These are phyloP conservation scores for Drosophila simulans DNA, from an alignment of 1,140 invertebrate species.

Conservation along the genomic window DNA sequence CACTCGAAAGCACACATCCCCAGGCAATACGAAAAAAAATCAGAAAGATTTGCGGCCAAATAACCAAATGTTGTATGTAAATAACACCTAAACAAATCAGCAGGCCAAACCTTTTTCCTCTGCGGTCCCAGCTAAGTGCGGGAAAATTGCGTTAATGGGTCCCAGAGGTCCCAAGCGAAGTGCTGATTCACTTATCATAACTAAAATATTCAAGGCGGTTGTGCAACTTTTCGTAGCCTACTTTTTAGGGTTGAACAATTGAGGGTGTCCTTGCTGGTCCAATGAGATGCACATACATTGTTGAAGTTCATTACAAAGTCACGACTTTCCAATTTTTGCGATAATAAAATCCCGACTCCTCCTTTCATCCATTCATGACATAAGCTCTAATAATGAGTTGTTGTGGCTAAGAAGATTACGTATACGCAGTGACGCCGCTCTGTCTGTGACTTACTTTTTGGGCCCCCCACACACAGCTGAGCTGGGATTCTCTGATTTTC, in stretches of 20 bases:
- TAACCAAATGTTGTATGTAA: constrained; percentile 43
- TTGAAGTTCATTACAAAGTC: constrained; percentile 51
- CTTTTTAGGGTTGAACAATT: constrained; percentile 10
- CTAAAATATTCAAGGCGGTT: constrained; percentile 36
- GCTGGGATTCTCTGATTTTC: background rate
- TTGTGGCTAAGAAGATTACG: constrained; percentile 43
- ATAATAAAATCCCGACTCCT: constrained; percentile 4
- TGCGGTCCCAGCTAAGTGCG: constrained; percentile 16
- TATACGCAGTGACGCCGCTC: constrained; percentile 61
- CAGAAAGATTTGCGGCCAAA: constrained; percentile 20
- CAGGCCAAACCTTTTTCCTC: constrained; percentile 5
- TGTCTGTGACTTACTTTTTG: constrained; percentile 40
- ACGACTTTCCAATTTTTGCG: constrained; percentile 22
- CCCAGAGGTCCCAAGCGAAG: constrained; percentile 18
- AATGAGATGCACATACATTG: constrained; percentile 61
- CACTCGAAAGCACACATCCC: constrained; percentile 14
- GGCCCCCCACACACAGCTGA: constrained; percentile 9
- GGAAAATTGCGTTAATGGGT: constrained; percentile 50
- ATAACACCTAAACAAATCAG: constrained; percentile 51
- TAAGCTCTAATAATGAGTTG: constrained; percentile 37
- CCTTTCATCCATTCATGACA: constrained; percentile 27
- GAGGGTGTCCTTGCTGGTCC: background rate
- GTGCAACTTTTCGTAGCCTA: constrained; percentile 28
- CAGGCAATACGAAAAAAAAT: constrained; percentile 17
- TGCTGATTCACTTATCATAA: constrained; percentile 30